Evolutionary conservation across 2,113 vertebrate species (phyloP), one percentile per base, ranked within the genome.

Genomic region (Todiramphus saurophagus): DNA sequence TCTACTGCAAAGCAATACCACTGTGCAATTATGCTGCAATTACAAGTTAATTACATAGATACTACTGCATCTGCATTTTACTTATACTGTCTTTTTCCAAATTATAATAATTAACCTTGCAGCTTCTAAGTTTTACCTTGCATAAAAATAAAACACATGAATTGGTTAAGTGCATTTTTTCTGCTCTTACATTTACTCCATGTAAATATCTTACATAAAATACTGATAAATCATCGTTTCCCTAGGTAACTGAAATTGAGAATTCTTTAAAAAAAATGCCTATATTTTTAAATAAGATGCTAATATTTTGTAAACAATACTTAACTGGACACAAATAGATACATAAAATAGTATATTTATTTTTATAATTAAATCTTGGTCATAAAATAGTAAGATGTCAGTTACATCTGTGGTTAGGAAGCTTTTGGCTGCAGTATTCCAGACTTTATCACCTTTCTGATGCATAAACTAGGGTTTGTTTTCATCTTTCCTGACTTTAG

Each of bases 31-130:
- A 94, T 58, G 44, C 19, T 94, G 74, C 78, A 93, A 93, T 93
- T 96, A 33, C 66, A 85, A 76, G 62, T 76, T 91, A 95, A 89
- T 91, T 95, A 77, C 84, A 85, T 35, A 91, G 87, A 66, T 74
- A 94, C 64, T 96, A 73, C 56, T 93, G 59, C 59, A 94, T 93
- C 91, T 94, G 21, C 89, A 91, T 94, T 94, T 91, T 68, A 87
- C 60, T 85, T 87, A 93, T 62, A 80, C 63, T 69, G 14, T 41
- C 35, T 95, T 93, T 95, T 91, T 73, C 58, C 18, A 85, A 90
- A 94, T 96, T 83, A 87, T 31, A 85, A 19, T 96, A 76, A 94
- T 96, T 91, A 96, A 66, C 81, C 46, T 91, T 93, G 31, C 41
- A 91, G 11, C 25, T 87, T 90, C 28, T 68, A 87, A 48, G 50